These are phyloP conservation scores for Andinoacara biseriatus DNA, from an alignment of 2,113 vertebrate species.

Conservation along the genomic window DNA sequence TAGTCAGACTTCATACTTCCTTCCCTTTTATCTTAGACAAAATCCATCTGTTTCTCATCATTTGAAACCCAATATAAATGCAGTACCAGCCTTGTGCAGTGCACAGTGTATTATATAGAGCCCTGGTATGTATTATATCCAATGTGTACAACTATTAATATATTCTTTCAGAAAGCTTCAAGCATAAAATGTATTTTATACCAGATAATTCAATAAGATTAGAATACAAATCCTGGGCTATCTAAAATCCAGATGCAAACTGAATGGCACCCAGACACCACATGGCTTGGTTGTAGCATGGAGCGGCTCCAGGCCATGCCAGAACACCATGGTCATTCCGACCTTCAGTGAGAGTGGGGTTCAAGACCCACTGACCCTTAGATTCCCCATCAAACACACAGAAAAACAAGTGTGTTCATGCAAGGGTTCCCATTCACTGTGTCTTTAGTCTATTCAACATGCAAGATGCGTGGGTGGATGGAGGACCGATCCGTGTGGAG, in stretches of 20 bases:
- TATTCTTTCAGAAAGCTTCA: constrained; percentile 13
- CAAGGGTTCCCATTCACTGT: constrained; percentile 39
- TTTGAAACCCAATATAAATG: constrained; percentile 70
- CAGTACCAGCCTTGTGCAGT: constrained; percentile 57
- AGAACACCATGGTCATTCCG: constrained; percentile 46
- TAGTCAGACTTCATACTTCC: constrained; percentile 79
- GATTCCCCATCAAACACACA: constrained; percentile 61
- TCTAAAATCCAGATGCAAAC: constrained; percentile 21
- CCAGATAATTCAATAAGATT: background rate
- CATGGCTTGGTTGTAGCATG: background rate
- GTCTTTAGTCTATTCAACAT: constrained; percentile 60
- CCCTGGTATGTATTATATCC: constrained; percentile 5
- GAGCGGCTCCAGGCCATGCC: constrained; percentile 12
- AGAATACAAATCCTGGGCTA: constrained; percentile 18
- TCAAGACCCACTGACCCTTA: constrained; percentile 65
- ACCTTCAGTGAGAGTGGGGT: constrained; percentile 50
- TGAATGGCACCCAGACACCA: constrained; percentile 28
- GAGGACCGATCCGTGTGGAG: constrained; percentile 45
- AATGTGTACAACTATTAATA: constrained; percentile 8
- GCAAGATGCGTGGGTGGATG: constrained; percentile 53
- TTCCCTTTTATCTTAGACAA: constrained; percentile 77
- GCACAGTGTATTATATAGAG: constrained; percentile 36
- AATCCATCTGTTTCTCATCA: constrained; percentile 76
- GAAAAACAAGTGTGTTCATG: constrained; percentile 57
- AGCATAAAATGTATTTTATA: constrained; percentile 21